These are phyloP conservation scores for Etia nguti DNA, from an alignment of 2,113 vertebrate species.

Conservation along the genomic window DNA sequence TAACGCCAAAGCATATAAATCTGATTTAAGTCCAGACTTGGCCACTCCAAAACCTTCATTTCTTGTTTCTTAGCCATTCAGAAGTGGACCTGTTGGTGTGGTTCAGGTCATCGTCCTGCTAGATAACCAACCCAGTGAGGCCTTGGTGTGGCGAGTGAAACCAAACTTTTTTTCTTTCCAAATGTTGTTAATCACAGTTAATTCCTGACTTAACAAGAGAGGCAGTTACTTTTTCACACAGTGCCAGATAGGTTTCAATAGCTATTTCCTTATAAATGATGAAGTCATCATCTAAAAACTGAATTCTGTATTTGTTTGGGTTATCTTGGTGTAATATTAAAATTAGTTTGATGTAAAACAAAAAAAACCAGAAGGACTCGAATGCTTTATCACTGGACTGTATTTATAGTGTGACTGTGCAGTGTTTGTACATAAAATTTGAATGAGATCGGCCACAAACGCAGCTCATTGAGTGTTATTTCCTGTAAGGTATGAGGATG, in stretches of 20 bases:
- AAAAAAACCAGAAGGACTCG: not conserved
- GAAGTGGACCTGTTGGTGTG: not conserved
- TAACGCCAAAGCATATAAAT: not conserved
- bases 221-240: not conserved
- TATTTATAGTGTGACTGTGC: not conserved
- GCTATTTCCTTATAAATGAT: not conserved
- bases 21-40: not conserved
- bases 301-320: not conserved
- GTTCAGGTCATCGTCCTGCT: not conserved
- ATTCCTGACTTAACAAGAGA: not conserved
- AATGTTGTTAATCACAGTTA: not conserved
- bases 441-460: not conserved
- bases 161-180: not conserved
- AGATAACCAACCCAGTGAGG: not conserved
- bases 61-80: not conserved
- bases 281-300: not conserved
- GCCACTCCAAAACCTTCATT: not conserved
- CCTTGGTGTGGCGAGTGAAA: not conserved
- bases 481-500: conserved; percentile 80
- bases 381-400: not conserved
- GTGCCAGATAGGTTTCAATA: not conserved
- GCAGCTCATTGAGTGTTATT: not conserved
- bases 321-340: not conserved
- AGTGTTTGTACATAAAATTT: not conserved
- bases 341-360: not conserved